phyloP scores from a whole-genome alignment of 2,888 invertebrate species.

The Archips xylosteana region DNA sequence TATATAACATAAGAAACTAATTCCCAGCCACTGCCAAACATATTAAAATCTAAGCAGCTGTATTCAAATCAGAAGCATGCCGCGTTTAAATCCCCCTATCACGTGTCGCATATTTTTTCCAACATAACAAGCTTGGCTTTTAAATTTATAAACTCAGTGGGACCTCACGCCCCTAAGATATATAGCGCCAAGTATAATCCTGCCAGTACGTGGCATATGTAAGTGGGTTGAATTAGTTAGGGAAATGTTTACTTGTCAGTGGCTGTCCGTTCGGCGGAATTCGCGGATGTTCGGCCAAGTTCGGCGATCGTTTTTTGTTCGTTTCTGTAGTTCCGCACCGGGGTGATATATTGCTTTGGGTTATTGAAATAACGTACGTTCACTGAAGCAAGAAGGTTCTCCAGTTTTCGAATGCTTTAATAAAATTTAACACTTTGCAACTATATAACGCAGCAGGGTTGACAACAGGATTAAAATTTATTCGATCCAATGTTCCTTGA shows the following conservation, averaged over 20 bases:
- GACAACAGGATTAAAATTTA: too few species aligned
- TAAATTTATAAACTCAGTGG: slow-evolving; percentile 53
- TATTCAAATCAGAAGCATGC: too few species aligned
- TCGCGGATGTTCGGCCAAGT: slow-evolving; percentile 46
- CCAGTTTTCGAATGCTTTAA: too few species aligned
- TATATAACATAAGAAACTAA: too few species aligned
- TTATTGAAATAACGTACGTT: not conserved
- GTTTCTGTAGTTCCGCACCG: slow-evolving; percentile 2
- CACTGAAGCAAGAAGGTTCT: too few species aligned
- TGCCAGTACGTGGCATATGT: slow-evolving; percentile 58
- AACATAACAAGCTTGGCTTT: slow-evolving; percentile 36
- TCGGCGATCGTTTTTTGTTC: slow-evolving; percentile 25
- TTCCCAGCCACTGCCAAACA: too few species aligned
- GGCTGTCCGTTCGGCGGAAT: slow-evolving; percentile 42
- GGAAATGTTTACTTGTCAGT: slow-evolving; percentile 50
- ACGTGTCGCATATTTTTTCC: slow-evolving; percentile 49
- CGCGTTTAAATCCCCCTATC: slow-evolving; percentile 36
- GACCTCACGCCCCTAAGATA: slow-evolving; percentile 60
- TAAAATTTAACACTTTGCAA: too few species aligned
- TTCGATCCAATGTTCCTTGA: too few species aligned
- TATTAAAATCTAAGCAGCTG: too few species aligned
- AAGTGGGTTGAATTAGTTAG: slow-evolving; percentile 66
- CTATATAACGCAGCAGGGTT: too few species aligned
- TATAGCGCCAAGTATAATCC: slow-evolving; percentile 64
- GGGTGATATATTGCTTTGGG: slow-evolving; percentile 26